Evolutionary conservation across 2,888 invertebrate species (phyloP), one percentile per base, ranked within the genome.

Genomic region (Lypha dubia): DNA sequence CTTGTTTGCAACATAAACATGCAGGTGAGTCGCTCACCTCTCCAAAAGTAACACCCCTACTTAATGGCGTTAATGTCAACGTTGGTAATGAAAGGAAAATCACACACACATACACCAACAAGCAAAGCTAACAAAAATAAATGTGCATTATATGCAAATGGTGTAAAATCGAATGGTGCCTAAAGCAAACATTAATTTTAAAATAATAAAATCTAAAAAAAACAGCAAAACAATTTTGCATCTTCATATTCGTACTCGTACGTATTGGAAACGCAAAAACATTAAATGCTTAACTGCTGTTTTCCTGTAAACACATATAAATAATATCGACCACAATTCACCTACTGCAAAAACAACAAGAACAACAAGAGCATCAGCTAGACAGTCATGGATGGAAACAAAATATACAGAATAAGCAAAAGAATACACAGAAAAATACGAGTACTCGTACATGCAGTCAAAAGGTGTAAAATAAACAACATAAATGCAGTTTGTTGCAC

Each of bases 381-480:
- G 17, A 28, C 24, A 56, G 22, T 22, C 44, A 58, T 53, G 62
- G 56, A 46, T 56, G 41, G 63, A 41, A 70, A 63, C 38, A 41
- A 6, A 70, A 58, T 35, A 65, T 76, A 70, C 70, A n/a, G n/a
- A n/a, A 62, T 68, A 62, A 58, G 63, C 56, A 70, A 82, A 65
- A 24, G 11, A 38, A 41, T 13, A 73, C 17, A 67, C 41, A 62
- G 24, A 58, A 28, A 56, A 76, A 68, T 8, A 73, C 63, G 62
- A 44, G 46, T n/a, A 71, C 67, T 35, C 65, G 60, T 8, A 73
- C 63, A 68, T 51, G 46, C 20, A 71, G 71, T 35, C 65, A 71
- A 84, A 65, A 76, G 80, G 83, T 79, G 79, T 75, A 75, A 83
- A 79, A 83, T 83, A 68, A 68, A 38, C 79, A 79, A 71, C 74